Percentiles rank a stretch among this genome's conserved stretches.
Conservation (phyloP, 1,140 invertebrate genomes). For the Drosophila tani region DNA sequence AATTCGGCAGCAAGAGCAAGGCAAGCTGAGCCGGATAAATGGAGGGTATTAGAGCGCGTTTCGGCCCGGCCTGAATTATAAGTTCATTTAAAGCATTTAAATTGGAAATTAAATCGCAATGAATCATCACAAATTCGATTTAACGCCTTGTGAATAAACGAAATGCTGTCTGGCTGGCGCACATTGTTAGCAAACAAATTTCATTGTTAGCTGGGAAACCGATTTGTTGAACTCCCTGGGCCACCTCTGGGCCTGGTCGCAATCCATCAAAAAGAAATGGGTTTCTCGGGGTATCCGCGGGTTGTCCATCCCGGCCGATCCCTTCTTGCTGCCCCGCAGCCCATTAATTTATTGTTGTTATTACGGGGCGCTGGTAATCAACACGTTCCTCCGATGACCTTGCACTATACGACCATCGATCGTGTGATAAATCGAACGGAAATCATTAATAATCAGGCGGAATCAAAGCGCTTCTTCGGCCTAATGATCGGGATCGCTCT, state of each 20-base stretch:
- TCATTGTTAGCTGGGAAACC: conserved; percentile 63
- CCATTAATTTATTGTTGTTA: conserved; percentile 81
- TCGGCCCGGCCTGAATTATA: conserved; percentile 32
- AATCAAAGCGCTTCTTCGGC: conserved; percentile 64
- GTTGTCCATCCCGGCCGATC: conserved; percentile 50
- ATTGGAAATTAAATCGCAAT: conserved; percentile 72
- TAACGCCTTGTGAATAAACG: conserved; percentile 71
- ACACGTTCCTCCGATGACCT: conserved; percentile 81
- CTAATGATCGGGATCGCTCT: conserved; percentile 71
- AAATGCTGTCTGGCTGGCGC: conserved; percentile 25
- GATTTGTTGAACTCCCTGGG: conserved; percentile 53
- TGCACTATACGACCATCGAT: conserved; percentile 76
- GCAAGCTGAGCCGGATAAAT: conserved; percentile 56
- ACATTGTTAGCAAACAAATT: conserved; percentile 61
- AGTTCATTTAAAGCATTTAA: conserved; percentile 65
- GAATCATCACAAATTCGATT: conserved; percentile 73
- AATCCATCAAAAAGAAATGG: conserved; percentile 71
- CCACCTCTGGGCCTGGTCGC: conserved; percentile 23
- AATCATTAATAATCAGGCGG: conserved; percentile 78
- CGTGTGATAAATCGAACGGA: conserved; percentile 80
- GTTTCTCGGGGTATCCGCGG: conserved; percentile 48
- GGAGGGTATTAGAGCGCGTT: conserved; percentile 23
- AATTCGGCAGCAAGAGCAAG: conserved; percentile 18
- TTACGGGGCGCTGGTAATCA: conserved; percentile 79
- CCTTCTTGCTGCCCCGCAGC: conserved; percentile 23